Evolutionary conservation across 2,113 vertebrate species (phyloP).

Genomic region (Boleophthalmus pectinirostris): DNA sequence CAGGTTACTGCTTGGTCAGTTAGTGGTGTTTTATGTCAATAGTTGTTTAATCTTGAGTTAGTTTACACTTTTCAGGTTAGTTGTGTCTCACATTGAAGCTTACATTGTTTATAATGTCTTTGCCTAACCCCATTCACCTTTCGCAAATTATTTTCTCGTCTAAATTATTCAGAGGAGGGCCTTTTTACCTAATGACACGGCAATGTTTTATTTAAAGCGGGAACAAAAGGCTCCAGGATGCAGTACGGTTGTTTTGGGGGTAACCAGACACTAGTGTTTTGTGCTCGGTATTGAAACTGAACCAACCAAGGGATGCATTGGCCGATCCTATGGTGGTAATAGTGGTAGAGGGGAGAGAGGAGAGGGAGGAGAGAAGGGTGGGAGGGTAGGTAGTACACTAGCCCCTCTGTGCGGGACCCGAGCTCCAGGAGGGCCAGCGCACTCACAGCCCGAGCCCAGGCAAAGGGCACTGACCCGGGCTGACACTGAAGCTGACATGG

Average conservation of each 20-base stretch:
- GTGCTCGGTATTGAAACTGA: constrained; percentile 69
- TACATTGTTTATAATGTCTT: background rate
- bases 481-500: constrained; percentile 12
- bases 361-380: too few species aligned
- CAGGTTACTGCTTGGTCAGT: too few species aligned
- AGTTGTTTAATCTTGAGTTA: too few species aligned
- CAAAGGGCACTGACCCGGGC: constrained; percentile 10
- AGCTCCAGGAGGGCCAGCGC: constrained; percentile 17
- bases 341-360: constrained; percentile 30
- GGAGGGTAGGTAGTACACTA: constrained; percentile 52
- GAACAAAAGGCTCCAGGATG: constrained; percentile 56
- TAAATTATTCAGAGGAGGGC: constrained; percentile 70
- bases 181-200: constrained; percentile 62
- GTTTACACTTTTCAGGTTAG: background rate
- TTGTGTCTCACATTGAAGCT: background rate
- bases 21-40: too few species aligned
- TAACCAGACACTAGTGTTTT: constrained; percentile 76
- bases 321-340: constrained; percentile 24
- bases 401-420: constrained; percentile 38
- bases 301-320: constrained; percentile 54
- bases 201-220: constrained; percentile 76
- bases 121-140: constrained; percentile 15
- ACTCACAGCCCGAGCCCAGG: constrained; percentile 1
- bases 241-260: constrained; percentile 48
- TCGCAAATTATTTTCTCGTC: constrained; percentile 42